Conservation (phyloP, 2,113 vertebrate species). For the Pachycephala philippinensis region DNA sequence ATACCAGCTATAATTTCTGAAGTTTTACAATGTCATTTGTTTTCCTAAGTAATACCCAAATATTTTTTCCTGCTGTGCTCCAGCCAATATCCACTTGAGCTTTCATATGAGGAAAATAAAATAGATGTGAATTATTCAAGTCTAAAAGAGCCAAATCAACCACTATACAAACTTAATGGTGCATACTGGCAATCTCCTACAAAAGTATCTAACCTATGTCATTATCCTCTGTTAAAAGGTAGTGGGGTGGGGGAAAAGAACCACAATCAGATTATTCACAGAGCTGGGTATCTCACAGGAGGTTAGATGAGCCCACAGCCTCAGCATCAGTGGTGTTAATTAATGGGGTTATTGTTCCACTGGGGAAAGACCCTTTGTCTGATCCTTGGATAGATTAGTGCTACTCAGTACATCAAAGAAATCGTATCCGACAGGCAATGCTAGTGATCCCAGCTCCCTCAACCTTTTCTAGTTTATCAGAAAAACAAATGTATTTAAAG, state of each 20-base stretch:
- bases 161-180: neutral
- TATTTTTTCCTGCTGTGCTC: neutral
- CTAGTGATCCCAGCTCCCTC: neutral
- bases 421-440: neutral
- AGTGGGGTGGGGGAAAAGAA: neutral
- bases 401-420: neutral
- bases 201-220: neutral
- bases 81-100: neutral
- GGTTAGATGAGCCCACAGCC: neutral
- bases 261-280: neutral
- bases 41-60: slow-evolving; percentile 9
- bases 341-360: neutral
- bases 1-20: slow-evolving; percentile 21
- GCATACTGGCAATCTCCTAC: neutral
- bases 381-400: neutral
- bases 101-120: neutral
- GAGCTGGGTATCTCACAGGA: neutral
- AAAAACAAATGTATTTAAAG: neutral
- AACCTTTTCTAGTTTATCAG: neutral
- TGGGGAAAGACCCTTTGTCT: neutral
- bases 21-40: slow-evolving; percentile 28
- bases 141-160: neutral
- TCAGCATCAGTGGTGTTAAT: neutral
- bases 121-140: neutral
- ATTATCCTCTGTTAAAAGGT: neutral